Conservation (phyloP, 2,797 vertebrate species). For the Fistularia tabacaria region DNA sequence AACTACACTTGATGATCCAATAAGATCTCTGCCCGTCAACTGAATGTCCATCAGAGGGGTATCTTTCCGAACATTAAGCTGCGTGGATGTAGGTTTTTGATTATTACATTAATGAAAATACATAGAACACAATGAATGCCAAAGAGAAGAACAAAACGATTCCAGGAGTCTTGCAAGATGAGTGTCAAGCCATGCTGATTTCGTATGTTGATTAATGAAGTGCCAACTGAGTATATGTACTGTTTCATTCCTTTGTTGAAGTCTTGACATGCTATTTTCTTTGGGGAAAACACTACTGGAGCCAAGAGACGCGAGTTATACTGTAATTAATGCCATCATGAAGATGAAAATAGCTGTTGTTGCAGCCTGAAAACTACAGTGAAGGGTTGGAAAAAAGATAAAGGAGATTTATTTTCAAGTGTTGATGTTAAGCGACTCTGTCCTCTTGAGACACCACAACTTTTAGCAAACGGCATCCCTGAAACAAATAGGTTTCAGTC, state of each 20-base stretch:
- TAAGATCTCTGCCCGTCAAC: slow-evolving; percentile 38
- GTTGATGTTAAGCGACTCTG: slow-evolving; percentile 21
- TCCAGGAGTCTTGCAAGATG: slow-evolving; percentile 16
- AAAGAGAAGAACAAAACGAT: slow-evolving; percentile 34
- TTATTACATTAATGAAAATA: slow-evolving; percentile 37
- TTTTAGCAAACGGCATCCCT: slow-evolving; percentile 5
- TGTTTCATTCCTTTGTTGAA: slow-evolving; percentile 63
- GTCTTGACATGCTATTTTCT: slow-evolving; percentile 65
- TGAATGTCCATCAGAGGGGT: slow-evolving; percentile 39
- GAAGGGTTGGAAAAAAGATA: slow-evolving; percentile 34
- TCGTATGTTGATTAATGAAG: slow-evolving; percentile 77
- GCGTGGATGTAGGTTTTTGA: slow-evolving; percentile 33
- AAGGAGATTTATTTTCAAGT: slow-evolving; percentile 52
- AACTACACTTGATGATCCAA: slow-evolving; percentile 51
- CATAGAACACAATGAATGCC: slow-evolving; percentile 22
- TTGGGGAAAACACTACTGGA: slow-evolving; percentile 64
- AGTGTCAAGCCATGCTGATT: slow-evolving; percentile 56
- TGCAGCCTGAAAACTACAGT: slow-evolving; percentile 48
- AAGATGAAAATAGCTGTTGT: slow-evolving; percentile 76
- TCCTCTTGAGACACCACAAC: slow-evolving; percentile 39
- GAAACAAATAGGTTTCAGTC: slow-evolving; percentile 43
- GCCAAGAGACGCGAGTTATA: slow-evolving; percentile 63
- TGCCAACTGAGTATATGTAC: slow-evolving; percentile 64
- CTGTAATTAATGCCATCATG: slow-evolving; percentile 77
- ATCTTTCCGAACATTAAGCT: slow-evolving; percentile 25